Evolutionary conservation across 2,888 invertebrate genomes (phyloP), one percentile per base, ranked within the genome.

Genomic region (Metallyticus violacea): DNA sequence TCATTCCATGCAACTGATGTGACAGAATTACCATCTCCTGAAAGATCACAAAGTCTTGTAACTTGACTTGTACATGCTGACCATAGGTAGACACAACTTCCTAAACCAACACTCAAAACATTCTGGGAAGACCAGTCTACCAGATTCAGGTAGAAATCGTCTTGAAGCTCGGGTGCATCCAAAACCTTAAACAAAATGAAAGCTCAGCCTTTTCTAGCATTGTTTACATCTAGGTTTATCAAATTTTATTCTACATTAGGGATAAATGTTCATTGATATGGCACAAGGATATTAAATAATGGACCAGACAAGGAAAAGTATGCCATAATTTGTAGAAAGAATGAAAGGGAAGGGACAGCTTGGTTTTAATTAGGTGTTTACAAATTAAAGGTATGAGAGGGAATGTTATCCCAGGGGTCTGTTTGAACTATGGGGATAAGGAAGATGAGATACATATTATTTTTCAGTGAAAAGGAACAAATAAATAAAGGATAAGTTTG

Each of bases 51-150:
- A 77, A 99, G 93, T 90, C 99, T 94, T 29, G 98, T 98, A 89
- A 99, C 98, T 94, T 99, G 99, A 92, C 99, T 99, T 88, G 99
- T 99, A 91, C 98, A 98, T 9, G 99, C 99, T 90, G 98, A 99
- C 99, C 99, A 99, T 88, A 99, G 93, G 92, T 99, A 99, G 0
- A 99, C 99, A 91, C 99, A 99, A 90, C 98, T 98, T 62, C 99
- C 99, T 26, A 99, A 93, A 0, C 99, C 99, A 3, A 99, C 99
- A 91, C 99, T 98, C 88, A 99, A 95, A 76, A 99, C 98, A 92
- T 99, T 99, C 92, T 98, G 98, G 85, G 99, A 97, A 6, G 99
- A 99, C 99, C 99, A 99, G 92, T 99, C 99, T 76, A 99, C 99
- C 88, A 99, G 94, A 93, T 99, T 99, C 89, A 99, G 93, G 92